These are phyloP conservation scores for Corydoras sp. DNA, from an alignment of 2,113 vertebrate genomes.

Conservation along the genomic window DNA sequence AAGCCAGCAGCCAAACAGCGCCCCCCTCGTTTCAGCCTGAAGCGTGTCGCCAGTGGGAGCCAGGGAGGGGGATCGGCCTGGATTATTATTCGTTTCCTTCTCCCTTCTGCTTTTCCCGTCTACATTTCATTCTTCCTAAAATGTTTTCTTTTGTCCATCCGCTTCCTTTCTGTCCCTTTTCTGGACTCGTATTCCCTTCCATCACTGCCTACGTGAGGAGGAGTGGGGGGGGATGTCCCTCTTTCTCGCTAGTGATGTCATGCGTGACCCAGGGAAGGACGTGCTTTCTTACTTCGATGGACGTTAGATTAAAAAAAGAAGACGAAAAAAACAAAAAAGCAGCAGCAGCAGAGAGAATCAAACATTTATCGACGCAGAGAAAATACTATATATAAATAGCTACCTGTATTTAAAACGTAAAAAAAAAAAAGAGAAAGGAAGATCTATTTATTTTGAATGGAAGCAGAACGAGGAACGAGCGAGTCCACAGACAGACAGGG, in stretches of 20 bases:
- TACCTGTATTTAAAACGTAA: constrained; percentile 61
- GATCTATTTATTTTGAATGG: too few species aligned
- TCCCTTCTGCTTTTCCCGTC: constrained; percentile 41
- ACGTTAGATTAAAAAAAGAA: constrained; percentile 46
- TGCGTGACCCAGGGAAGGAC: constrained; percentile 51
- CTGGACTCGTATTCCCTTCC: constrained; percentile 29
- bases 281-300: constrained; percentile 46
- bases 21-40: constrained; percentile 12
- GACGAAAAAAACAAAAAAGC: constrained; percentile 41
- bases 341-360: constrained; percentile 29
- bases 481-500: too few species aligned
- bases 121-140: constrained; percentile 52
- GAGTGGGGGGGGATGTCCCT: neutral
- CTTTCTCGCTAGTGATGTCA: constrained; percentile 40
- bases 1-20: constrained; percentile 14
- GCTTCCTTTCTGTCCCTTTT: constrained; percentile 27
- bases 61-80: constrained; percentile 24
- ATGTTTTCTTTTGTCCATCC: constrained; percentile 15
- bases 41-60: constrained; percentile 14
- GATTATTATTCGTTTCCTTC: neutral
- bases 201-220: constrained; percentile 29
- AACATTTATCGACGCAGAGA: constrained; percentile 61
- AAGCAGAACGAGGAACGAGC: too few species aligned
- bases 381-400: constrained; percentile 54
- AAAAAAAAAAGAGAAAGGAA: constrained; percentile 15